Base-by-base conservation (phyloP, 2,113 vertebrate species). In the Polyodon spathula region DNA sequence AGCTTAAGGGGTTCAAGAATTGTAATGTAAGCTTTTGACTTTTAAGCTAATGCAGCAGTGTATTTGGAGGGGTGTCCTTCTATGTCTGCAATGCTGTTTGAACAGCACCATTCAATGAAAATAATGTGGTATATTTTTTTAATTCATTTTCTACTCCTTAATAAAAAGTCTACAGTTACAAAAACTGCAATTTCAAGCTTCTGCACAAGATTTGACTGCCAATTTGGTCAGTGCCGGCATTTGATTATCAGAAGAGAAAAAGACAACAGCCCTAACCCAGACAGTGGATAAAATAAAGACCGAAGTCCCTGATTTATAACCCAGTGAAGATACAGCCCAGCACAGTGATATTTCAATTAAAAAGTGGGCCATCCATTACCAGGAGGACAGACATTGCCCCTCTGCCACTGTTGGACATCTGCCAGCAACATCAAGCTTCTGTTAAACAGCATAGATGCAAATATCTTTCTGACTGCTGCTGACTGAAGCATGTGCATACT, bases 291-390 rank as follows among this genome's bases (percentile, higher is more conserved):
- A 81, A 78, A 64, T 59, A 62, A 51, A 62, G 59, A 37, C 74
- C 57, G 61, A 68, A 71, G 76, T 61, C 70, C 82, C 59, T 74
- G 76, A 90, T 89, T 89, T 87, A 89, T 81, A 71, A 72, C 67
- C 42, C 63, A 74, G 71, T 68, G 75, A 71, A 78, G 87, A 71
- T 68, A 68, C 78, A 83, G 84, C 82, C 73, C 52, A 1, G 71
- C 75, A 85, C 81, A 80, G 80, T 85, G 87, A 91, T 91, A 84
- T 85, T 81, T 88, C 80, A 86, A 70, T 73, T 75, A 76, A 74
- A 74, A 74, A 80, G 80, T 85, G 81, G 79, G 76, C 79, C 79
- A 86, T 79, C 82, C 81, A 89, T 86, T 87, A 84, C 83, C 53
- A 68, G 78, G 75, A 81, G 82, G 79, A 76, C 71, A 66, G 61